Base-by-base conservation (phyloP, 1,140 invertebrate species). In the Brachionus manjavacas region DNA sequence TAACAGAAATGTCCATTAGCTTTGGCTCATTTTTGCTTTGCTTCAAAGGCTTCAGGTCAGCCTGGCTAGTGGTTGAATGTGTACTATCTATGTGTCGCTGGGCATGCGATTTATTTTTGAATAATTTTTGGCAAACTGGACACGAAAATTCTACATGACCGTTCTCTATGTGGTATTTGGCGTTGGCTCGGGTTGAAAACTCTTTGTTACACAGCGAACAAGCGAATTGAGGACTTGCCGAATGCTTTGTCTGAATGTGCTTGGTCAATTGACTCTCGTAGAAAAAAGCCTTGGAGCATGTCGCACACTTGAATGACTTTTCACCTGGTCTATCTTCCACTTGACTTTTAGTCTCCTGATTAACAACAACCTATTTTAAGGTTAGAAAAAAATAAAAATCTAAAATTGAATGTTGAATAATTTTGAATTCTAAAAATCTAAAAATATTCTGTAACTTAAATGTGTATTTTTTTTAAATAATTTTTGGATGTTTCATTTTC, bases 101-200 rank as follows among this genome's bases (percentile, higher is more conserved):
- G 12, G 72, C 72, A 49, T 76, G 41, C 25, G 72, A 76, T 49
- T 76, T 76, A 76, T 76, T 76, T 46, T 76, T 76, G 72, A 76
- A 76, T 2, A 49, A 20, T 49, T 76, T 76, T 25, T 76, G 46
- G 49, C 72, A 76, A 8, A 76, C 4, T 76, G 72, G 72, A 49
- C 72, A 76, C 6, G 72, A 49, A 49, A 49, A 76, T 25, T 76
- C 72, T 12, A 76, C 72, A 28, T 76, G 72, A 49, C 43, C 43
- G 31, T 76, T 76, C 23, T 76, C 72, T 1, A 76, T 49, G 25
- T 76, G 72, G 31, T 76, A 49, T 14, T 76, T 76, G 23, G 41
- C 72, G 14, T 20, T 76, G 41, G 72, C 20, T 12, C 43, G 14
- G 3, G 20, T 76, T 4, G 72, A 76, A 49, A 76, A 76, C 20